phyloP scores from a whole-genome alignment of 2,888 invertebrate species.

The Venusia cambrica region DNA sequence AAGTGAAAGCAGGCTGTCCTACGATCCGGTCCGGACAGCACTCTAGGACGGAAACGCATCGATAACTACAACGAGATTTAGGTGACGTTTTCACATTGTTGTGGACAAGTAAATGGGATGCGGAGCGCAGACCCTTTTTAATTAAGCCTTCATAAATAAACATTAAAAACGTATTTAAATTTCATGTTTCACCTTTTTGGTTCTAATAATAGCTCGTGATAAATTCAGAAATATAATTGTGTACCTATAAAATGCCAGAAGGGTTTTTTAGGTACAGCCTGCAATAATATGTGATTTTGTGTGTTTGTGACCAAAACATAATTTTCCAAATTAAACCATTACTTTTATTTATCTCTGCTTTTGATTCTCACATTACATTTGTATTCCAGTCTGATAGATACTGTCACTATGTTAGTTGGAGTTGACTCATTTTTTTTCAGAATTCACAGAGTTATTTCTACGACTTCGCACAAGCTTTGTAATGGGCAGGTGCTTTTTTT shows the following conservation, averaged over 20 bases:
- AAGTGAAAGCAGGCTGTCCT: constrained; percentile 58
- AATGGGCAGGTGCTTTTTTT: constrained; percentile 54
- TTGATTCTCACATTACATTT: too few relatives aligned
- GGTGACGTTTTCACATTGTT: constrained; percentile 28
- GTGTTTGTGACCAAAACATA: too few relatives aligned
- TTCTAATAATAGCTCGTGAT: constrained; percentile 16
- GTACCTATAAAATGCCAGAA: too few relatives aligned
- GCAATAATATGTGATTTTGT: too few relatives aligned
- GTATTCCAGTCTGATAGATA: too few relatives aligned
- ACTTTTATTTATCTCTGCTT: too few relatives aligned
- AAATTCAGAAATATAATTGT: too few relatives aligned
- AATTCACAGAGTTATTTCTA: constrained; percentile 23
- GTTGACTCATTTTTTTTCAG: constrained; percentile 24
- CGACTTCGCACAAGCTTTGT: too few relatives aligned
- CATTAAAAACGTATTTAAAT: constrained; percentile 18
- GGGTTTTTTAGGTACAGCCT: too few relatives aligned
- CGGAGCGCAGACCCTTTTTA: constrained; percentile 13
- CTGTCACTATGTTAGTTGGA: too few relatives aligned
- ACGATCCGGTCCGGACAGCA: constrained; percentile 25
- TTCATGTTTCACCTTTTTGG: constrained; percentile 16
- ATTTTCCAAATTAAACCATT: too few relatives aligned
- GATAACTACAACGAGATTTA: constrained; percentile 28
- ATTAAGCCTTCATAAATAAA: constrained; percentile 22
- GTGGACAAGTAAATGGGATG: constrained; percentile 12
- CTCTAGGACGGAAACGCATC: constrained; percentile 27